phyloP scores from a whole-genome alignment of 1,140 invertebrate genomes.

The Argopecten irradians region DNA sequence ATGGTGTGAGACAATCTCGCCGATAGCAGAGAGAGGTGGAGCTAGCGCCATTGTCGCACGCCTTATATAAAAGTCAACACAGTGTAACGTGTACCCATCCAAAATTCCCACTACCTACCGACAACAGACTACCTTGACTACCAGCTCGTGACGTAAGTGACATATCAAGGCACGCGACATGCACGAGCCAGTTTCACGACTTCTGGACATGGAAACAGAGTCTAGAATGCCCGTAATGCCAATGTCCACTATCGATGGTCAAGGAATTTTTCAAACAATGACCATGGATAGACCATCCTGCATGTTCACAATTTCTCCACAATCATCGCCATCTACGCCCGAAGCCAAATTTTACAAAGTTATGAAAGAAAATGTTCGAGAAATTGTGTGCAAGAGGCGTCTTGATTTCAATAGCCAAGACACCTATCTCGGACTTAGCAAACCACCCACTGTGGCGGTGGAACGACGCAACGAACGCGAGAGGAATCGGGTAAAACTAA shows the following conservation, averaged over 20 bases:
- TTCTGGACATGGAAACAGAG: constrained; percentile 38
- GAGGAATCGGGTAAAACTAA: constrained; percentile 95
- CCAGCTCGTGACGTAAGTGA: not conserved
- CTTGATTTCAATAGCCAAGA: constrained; percentile 68
- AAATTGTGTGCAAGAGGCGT: constrained; percentile 52
- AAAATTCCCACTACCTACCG: constrained; percentile 45
- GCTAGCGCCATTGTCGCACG: constrained; percentile 42
- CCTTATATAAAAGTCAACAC: constrained; percentile 40
- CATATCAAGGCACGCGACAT: constrained; percentile 48
- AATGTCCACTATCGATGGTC: constrained; percentile 44
- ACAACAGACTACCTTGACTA: constrained; percentile 41
- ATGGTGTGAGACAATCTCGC: constrained; percentile 37
- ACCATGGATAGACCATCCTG: constrained; percentile 54
- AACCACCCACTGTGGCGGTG: constrained; percentile 84
- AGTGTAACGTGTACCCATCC: constrained; percentile 34
- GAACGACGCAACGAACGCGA: constrained; percentile 94
- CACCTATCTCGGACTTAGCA: constrained; percentile 57
- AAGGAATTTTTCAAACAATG: constrained; percentile 53
- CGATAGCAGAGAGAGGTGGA: constrained; percentile 51
- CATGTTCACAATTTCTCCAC: constrained; percentile 52
- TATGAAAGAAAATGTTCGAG: constrained; percentile 55
- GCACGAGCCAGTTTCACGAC: constrained; percentile 39
- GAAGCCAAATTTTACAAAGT: constrained; percentile 51
- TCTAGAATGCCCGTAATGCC: constrained; percentile 36
- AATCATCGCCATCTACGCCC: constrained; percentile 39